These are phyloP conservation scores for Toxotes chatareus DNA, from an alignment of 2,113 vertebrate species.

Conservation along the genomic window DNA sequence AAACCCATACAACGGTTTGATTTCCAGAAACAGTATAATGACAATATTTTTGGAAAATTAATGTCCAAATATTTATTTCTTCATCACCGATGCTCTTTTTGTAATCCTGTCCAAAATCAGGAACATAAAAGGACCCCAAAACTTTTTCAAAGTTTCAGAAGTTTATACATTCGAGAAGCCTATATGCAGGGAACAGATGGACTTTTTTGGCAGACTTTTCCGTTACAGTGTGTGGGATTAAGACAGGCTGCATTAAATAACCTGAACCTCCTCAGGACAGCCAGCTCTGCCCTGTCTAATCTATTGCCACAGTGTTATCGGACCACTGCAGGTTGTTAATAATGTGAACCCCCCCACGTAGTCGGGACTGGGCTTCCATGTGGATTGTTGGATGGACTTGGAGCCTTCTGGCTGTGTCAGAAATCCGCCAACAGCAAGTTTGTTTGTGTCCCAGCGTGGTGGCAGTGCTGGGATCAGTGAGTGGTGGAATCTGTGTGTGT, in stretches of 20 bases:
- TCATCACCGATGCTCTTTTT: neutral
- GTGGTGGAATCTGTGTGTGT: constrained; percentile 21
- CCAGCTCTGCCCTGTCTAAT: constrained; percentile 66
- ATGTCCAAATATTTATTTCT: neutral
- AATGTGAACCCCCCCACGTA: constrained; percentile 30
- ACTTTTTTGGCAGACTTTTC: constrained; percentile 50
- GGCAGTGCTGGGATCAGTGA: constrained; percentile 7
- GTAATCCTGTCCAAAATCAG: neutral
- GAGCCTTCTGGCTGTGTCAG: constrained; percentile 11
- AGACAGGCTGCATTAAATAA: constrained; percentile 73
- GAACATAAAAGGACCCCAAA: constrained; percentile 10
- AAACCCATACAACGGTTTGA: neutral
- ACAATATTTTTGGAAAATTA: neutral
- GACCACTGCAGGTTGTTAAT: constrained; percentile 73
- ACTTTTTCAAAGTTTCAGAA: constrained; percentile 26
- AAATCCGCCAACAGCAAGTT: constrained; percentile 25
- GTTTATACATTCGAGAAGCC: constrained; percentile 15
- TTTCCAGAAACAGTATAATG: neutral
- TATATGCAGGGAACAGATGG: constrained; percentile 52
- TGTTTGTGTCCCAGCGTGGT: constrained; percentile 10
- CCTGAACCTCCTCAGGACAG: constrained; percentile 55
- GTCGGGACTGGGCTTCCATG: constrained; percentile 8
- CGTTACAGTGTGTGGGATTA: constrained; percentile 67
- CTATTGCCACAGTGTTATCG: constrained; percentile 70
- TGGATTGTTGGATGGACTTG: constrained; percentile 40